A percentile compares a stretch with the other conserved stretches of the same genome.
Conservation (phyloP, 92 coral and sea anemone species). For the Epizoanthus ramosus region DNA sequence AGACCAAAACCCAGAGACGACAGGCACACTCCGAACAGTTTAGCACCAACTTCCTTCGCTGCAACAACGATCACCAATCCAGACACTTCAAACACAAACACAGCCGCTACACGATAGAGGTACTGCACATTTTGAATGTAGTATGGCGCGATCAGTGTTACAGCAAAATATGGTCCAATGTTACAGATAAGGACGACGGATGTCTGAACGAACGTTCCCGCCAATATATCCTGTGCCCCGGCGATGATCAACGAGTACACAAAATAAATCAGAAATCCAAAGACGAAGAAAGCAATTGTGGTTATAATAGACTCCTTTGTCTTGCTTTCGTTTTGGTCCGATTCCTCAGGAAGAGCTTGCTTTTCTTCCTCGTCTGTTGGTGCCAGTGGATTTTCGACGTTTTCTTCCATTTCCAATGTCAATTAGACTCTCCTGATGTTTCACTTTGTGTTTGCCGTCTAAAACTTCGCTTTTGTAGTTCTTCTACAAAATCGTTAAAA, state of each 20-base stretch:
- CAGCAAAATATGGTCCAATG: slow-evolving; percentile 83
- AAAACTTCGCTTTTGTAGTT: neutral
- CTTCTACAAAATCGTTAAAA: no score
- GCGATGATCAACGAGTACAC: slow-evolving; percentile 83
- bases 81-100: slow-evolving; percentile 63
- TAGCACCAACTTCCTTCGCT: slow-evolving; percentile 62
- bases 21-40: slow-evolving; percentile 68
- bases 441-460: neutral
- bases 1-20: slow-evolving; percentile 85
- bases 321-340: slow-evolving; percentile 1
- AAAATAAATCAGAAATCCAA: slow-evolving; percentile 81
- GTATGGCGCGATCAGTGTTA: slow-evolving; percentile 71
- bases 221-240: slow-evolving; percentile 85
- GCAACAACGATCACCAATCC: slow-evolving; percentile 72
- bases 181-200: slow-evolving; percentile 82
- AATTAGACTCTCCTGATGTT: neutral
- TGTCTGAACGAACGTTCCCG: slow-evolving; percentile 82
- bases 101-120: slow-evolving; percentile 66
- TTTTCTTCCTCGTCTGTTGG: slow-evolving; percentile 18
- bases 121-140: slow-evolving; percentile 79
- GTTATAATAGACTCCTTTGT: slow-evolving; percentile 35
- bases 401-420: slow-evolving; percentile 21
- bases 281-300: slow-evolving; percentile 72
- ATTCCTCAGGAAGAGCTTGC: neutral
- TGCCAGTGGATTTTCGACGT: neutral